Conservation (phyloP, 2,113 vertebrate genomes). For the Perca flavescens region DNA sequence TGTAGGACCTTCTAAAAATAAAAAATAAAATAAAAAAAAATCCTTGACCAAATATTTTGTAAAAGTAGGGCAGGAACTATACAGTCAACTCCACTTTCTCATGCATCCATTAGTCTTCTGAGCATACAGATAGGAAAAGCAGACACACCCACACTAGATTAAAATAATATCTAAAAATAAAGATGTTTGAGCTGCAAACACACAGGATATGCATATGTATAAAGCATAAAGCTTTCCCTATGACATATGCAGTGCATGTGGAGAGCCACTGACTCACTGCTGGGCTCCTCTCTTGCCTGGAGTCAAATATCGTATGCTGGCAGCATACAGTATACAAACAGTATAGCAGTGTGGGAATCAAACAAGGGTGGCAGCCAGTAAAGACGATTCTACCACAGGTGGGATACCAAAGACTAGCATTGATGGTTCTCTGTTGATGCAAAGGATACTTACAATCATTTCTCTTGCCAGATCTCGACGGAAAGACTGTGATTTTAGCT, state of each 20-base stretch:
- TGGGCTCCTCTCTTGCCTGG: conserved; percentile 39
- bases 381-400: conserved; percentile 7
- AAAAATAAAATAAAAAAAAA: no score
- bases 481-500: conserved; percentile 41
- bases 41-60: conserved; percentile 2
- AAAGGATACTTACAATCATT: background rate
- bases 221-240: conserved; percentile 41
- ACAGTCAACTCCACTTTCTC: background rate
- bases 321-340: conserved; percentile 47
- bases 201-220: conserved; percentile 60
- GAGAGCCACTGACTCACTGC: conserved; percentile 52
- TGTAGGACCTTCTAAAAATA: no score
- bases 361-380: conserved; percentile 11
- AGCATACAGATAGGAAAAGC: conserved; percentile 3
- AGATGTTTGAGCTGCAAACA: conserved; percentile 32
- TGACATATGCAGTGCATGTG: conserved; percentile 52
- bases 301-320: conserved; percentile 49
- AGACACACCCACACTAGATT: conserved; percentile 39
- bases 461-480: background rate
- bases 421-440: background rate
- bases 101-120: conserved; percentile 32
- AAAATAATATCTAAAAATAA: conserved; percentile 58
- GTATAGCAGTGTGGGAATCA: conserved; percentile 26
- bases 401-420: background rate
- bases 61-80: conserved; percentile 33